Conservation (phyloP, 2,113 vertebrate genomes). For the Paramisgurnus dabryanus region DNA sequence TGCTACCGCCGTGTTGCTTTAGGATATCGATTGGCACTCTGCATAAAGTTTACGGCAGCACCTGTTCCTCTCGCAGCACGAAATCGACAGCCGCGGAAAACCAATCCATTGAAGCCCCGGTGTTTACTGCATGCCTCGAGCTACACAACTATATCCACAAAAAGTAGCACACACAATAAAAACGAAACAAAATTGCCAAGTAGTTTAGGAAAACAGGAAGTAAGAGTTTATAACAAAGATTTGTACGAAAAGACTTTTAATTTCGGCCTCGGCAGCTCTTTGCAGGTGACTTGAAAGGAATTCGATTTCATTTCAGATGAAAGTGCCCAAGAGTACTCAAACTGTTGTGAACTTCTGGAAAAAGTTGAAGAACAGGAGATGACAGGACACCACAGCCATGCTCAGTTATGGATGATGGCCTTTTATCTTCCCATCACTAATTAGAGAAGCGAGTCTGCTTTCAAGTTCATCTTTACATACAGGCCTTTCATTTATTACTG, state of each 20-base stretch:
- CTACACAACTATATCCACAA: slow-evolving; percentile 9
- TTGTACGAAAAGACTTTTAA: neutral
- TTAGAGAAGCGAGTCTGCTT: slow-evolving; percentile 61
- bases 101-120: slow-evolving; percentile 61
- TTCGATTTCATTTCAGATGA: slow-evolving; percentile 61
- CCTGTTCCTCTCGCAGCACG: slow-evolving; percentile 59
- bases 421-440: slow-evolving; percentile 75
- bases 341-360: slow-evolving; percentile 63
- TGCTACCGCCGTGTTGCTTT: slow-evolving; percentile 45
- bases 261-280: slow-evolving; percentile 31
- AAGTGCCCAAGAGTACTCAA: slow-evolving; percentile 63
- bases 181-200: neutral
- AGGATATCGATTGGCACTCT: slow-evolving; percentile 69
- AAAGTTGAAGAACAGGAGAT: slow-evolving; percentile 63
- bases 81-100: slow-evolving; percentile 64
- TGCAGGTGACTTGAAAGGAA: slow-evolving; percentile 58
- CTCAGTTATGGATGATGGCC: slow-evolving; percentile 76
- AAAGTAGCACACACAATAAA: neutral
- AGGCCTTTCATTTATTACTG: slow-evolving; percentile 3
- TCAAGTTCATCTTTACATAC: slow-evolving; percentile 46
- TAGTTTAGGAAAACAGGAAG: neutral
- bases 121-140: slow-evolving; percentile 64
- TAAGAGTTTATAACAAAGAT: neutral
- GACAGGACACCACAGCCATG: slow-evolving; percentile 66
- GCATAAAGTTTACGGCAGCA: slow-evolving; percentile 64